Conservation (phyloP, 1,140 invertebrate species). For the Ectropis grisescens region DNA sequence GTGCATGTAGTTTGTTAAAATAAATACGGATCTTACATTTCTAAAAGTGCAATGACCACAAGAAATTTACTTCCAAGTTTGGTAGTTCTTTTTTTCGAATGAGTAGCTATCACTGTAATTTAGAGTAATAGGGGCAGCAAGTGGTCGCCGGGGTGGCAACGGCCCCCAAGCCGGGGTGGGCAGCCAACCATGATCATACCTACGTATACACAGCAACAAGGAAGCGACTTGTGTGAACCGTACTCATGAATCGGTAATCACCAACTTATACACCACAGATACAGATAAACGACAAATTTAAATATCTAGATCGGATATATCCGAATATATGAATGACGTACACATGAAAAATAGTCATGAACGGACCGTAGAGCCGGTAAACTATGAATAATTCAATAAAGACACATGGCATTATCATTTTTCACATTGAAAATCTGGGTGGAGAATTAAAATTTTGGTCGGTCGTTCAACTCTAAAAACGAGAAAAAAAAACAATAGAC, state of each 20-base stretch:
- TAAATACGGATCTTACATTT: too few relatives aligned
- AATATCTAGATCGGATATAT: conserved; percentile 45
- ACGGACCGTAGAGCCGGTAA: conserved; percentile 27
- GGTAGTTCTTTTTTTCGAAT: conserved; percentile 6
- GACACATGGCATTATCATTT: conserved; percentile 36
- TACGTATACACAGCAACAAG: conserved; percentile 8
- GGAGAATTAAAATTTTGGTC: conserved; percentile 47
- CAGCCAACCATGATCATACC: conserved; percentile 23
- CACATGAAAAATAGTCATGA: conserved; percentile 26
- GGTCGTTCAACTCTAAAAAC: conserved; percentile 36
- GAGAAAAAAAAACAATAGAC: conserved; percentile 5
- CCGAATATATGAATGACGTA: conserved; percentile 39
- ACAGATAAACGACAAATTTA: conserved; percentile 17
- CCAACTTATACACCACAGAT: background rate
- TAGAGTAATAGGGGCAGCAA: conserved; percentile 24
- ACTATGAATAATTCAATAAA: conserved; percentile 43
- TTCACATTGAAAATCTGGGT: conserved; percentile 42
- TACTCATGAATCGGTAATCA: too few relatives aligned
- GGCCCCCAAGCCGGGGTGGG: conserved; percentile 8
- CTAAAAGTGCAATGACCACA: too few relatives aligned
- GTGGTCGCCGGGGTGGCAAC: conserved; percentile 16
- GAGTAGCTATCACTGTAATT: conserved; percentile 16
- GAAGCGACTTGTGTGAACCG: too few relatives aligned
- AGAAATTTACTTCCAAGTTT: too few relatives aligned
- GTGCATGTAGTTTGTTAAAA: too few relatives aligned